These are phyloP conservation scores for Limnephilus marmoratus DNA, from an alignment of 2,888 invertebrate species.

Conservation along the genomic window DNA sequence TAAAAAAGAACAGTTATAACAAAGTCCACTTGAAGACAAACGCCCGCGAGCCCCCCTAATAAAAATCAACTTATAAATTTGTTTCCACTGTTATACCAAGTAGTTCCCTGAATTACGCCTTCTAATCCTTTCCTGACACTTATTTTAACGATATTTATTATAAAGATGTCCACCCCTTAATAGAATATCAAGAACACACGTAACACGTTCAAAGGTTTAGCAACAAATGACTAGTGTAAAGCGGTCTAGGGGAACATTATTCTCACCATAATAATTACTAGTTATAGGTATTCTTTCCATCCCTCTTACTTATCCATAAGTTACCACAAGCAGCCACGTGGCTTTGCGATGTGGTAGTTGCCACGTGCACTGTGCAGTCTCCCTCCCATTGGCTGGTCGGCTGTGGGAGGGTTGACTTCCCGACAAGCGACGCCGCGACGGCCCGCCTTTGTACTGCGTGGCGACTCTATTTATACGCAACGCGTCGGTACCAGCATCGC, in stretches of 20 bases:
- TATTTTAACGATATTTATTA: too few species aligned
- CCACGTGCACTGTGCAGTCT: background rate
- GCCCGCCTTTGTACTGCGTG: constrained; percentile 42
- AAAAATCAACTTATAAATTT: too few species aligned
- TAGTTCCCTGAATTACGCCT: too few species aligned
- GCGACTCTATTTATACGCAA: constrained; percentile 52
- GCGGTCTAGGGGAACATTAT: background rate
- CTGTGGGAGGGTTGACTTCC: constrained; percentile 13
- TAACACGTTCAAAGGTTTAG: too few species aligned
- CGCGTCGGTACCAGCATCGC: constrained; percentile 69
- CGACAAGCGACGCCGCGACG: constrained; percentile 23
- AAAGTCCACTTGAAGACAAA: too few species aligned
- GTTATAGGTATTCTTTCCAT: background rate
- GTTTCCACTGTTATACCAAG: too few species aligned
- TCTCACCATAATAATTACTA: background rate
- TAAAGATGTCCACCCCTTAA: too few species aligned
- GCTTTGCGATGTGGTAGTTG: background rate
- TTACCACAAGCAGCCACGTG: constrained; percentile 5
- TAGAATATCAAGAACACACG: too few species aligned
- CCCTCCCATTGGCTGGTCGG: constrained; percentile 25
- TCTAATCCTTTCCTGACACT: too few species aligned
- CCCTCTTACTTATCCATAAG: background rate
- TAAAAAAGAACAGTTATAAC: too few species aligned
- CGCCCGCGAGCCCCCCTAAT: too few species aligned
- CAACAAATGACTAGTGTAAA: background rate